Evolutionary conservation across 2,113 vertebrate species (phyloP).

Genomic region (Cavia aperea): DNA sequence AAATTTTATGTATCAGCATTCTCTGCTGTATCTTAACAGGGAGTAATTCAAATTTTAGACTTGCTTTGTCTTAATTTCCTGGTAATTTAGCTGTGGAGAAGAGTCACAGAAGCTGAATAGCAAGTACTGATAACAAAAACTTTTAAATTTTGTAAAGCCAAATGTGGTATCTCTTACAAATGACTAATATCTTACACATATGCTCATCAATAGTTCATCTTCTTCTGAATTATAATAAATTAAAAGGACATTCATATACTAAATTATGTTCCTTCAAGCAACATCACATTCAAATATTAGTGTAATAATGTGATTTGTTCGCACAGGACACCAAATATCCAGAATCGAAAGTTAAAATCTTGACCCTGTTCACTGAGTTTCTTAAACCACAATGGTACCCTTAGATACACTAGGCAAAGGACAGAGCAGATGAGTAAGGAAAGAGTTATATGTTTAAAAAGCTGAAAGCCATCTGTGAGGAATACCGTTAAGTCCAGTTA

Average conservation of each 20-base stretch:
- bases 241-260: background rate
- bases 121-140: background rate
- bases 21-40: background rate
- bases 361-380: background rate
- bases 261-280: background rate
- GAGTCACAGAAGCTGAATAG: background rate
- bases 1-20: slow-evolving; percentile 1
- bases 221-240: slow-evolving; percentile 29
- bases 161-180: background rate
- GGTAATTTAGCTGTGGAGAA: background rate
- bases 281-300: background rate
- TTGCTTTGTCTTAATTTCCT: slow-evolving; percentile 33
- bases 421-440: background rate
- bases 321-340: background rate
- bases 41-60: slow-evolving; percentile 50
- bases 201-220: background rate
- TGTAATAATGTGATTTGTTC: background rate
- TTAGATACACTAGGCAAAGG: background rate
- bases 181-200: background rate
- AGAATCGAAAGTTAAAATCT: background rate
- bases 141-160: slow-evolving; percentile 14
- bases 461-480: background rate
- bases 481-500: background rate
- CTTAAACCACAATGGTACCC: background rate
- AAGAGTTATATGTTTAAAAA: background rate